These are phyloP conservation scores for Egretta garzetta DNA, from an alignment of 2,113 vertebrate genomes.

Conservation along the genomic window DNA sequence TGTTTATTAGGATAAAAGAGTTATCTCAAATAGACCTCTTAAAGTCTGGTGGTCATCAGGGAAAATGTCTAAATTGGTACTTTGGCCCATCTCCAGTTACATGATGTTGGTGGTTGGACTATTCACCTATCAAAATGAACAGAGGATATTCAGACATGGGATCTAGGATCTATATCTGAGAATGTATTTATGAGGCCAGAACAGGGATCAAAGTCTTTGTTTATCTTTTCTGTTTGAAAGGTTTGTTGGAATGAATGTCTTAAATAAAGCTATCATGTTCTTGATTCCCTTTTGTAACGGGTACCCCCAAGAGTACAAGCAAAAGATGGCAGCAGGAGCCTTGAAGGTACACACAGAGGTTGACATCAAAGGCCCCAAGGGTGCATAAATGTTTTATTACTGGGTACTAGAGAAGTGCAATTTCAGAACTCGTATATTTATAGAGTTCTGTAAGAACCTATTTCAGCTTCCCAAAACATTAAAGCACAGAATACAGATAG, in stretches of 20 bases:
- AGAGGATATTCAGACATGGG: neutral
- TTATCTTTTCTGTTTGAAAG: neutral
- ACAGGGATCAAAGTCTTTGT: neutral
- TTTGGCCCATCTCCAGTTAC: neutral
- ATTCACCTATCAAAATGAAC: neutral
- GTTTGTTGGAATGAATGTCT: neutral
- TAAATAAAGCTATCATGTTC: neutral
- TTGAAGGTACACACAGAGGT: neutral
- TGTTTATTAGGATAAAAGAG: neutral
- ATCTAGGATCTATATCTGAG: neutral
- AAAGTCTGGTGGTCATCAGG: no score
- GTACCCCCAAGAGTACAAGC: neutral
- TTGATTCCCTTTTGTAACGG: neutral
- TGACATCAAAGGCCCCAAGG: neutral
- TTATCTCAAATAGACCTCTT: neutral
- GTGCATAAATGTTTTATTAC: neutral
- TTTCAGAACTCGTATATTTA: neutral
- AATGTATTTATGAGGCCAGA: neutral
- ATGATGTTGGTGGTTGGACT: neutral
- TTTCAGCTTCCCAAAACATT: neutral
- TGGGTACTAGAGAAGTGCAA: neutral
- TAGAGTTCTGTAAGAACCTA: neutral
- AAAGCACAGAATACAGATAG: neutral
- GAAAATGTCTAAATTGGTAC: neutral
- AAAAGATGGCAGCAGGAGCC: neutral